Evolutionary conservation across 2,113 vertebrate species (phyloP).

Genomic region (Brienomyrus longianalis): DNA sequence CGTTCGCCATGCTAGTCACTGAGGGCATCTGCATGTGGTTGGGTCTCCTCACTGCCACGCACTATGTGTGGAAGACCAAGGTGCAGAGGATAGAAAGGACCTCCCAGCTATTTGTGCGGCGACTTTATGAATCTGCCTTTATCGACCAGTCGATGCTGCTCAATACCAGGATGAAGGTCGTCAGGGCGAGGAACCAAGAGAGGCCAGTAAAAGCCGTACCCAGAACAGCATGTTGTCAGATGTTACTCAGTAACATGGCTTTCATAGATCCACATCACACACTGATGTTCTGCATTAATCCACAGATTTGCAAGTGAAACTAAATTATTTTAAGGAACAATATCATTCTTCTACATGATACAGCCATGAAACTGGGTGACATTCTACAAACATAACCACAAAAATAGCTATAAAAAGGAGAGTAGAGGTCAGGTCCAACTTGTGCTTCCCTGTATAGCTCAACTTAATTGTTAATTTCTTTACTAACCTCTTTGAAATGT

Average conservation of each 20-base stretch:
- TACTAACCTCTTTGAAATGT: neutral
- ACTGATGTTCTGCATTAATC: neutral
- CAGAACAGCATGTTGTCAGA: neutral
- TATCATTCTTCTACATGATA: no score
- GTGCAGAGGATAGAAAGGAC: conserved; percentile 69
- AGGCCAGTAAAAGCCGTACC: conserved; percentile 35
- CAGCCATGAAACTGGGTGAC: neutral
- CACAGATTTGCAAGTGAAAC: neutral
- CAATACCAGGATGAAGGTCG: conserved; percentile 64
- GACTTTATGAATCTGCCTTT: conserved; percentile 67
- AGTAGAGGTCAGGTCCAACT: neutral
- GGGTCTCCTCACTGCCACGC: conserved; percentile 55
- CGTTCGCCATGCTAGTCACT: conserved; percentile 54
- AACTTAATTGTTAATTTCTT: neutral
- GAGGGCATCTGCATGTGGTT: conserved; percentile 66
- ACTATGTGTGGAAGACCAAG: conserved; percentile 63
- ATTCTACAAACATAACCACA: neutral
- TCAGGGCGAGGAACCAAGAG: conserved; percentile 44
- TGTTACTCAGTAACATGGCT: neutral
- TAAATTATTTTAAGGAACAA: neutral
- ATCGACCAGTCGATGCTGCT: conserved; percentile 66
- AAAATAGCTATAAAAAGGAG: neutral
- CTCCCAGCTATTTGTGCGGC: conserved; percentile 65
- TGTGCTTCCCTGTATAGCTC: neutral
- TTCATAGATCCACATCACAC: neutral